These are phyloP conservation scores for Microtus oregoni DNA, from an alignment of 2,113 vertebrate genomes.

Conservation along the genomic window DNA sequence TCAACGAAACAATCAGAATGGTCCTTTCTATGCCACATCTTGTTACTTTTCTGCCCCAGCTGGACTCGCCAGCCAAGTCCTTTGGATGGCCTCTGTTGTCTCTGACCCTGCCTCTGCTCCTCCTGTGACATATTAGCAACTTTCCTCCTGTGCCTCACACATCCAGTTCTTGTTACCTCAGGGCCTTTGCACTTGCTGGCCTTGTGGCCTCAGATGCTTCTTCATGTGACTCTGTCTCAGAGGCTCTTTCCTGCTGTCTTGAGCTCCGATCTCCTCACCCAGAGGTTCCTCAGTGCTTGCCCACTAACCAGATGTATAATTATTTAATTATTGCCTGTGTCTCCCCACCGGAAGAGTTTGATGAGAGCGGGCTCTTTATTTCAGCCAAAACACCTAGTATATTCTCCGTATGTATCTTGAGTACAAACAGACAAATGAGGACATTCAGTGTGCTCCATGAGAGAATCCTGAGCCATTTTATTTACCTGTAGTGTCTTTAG, in stretches of 20 bases:
- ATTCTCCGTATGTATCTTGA: not conserved
- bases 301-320: not conserved
- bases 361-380: not conserved
- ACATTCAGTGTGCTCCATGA: not conserved
- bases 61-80: not conserved
- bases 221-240: not conserved
- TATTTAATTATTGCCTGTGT: not conserved
- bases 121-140: too few species aligned
- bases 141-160: not conserved
- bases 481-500: not conserved
- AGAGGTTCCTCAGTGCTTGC: not conserved
- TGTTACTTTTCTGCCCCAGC: not conserved
- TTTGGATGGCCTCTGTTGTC: not conserved
- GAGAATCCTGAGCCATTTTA: not conserved
- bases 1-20: not conserved
- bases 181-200: not conserved
- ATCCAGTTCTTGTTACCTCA: not conserved
- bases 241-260: not conserved
- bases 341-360: not conserved
- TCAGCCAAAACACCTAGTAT: not conserved
- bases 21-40: not conserved
- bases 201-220: not conserved
- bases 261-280: not conserved
- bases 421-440: not conserved
- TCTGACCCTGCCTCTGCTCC: not conserved